Percentiles rank a stretch among this genome's conserved stretches.
Conservation (phyloP, 2,113 vertebrate genomes). For the Morone saxatilis region DNA sequence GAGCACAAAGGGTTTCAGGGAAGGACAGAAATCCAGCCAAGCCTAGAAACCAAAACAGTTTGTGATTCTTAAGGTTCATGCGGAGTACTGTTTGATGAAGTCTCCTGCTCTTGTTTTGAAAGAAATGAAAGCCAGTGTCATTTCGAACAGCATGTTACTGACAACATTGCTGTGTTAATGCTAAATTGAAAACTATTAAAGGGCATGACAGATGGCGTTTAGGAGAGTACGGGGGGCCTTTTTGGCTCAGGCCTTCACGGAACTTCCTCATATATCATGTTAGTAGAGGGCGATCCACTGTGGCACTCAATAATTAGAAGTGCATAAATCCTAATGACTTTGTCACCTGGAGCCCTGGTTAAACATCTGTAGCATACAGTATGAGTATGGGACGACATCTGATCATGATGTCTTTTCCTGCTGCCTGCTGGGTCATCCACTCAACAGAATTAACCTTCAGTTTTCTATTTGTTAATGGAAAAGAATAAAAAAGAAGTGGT, state of each 20-base stretch:
- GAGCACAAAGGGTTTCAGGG: conserved; percentile 50
- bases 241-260: conserved; percentile 32
- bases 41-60: conserved; percentile 57
- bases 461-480: conserved; percentile 22
- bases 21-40: conserved; percentile 51
- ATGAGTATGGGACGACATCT: conserved; percentile 41
- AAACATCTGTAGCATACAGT: conserved; percentile 47
- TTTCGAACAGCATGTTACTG: conserved; percentile 22
- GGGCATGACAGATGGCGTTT: conserved; percentile 50
- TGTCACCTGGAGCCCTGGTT: conserved; percentile 53
- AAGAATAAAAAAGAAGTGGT: not conserved
- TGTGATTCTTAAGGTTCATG: conserved; percentile 59
- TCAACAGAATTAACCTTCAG: conserved; percentile 26
- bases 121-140: conserved; percentile 47
- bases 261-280: conserved; percentile 50
- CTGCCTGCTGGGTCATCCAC: conserved; percentile 15
- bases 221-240: conserved; percentile 5
- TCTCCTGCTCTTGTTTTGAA: conserved; percentile 32
- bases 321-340: conserved; percentile 54
- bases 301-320: conserved; percentile 58
- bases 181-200: conserved; percentile 51
- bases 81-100: conserved; percentile 46
- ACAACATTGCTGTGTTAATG: conserved; percentile 36
- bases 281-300: conserved; percentile 15
- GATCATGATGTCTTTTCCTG: conserved; percentile 55